A percentile compares a stretch with the other conserved stretches of the same genome.
Conservation (phyloP, 2,797 vertebrate genomes). For the Sternarchorhynchus goeldii region DNA sequence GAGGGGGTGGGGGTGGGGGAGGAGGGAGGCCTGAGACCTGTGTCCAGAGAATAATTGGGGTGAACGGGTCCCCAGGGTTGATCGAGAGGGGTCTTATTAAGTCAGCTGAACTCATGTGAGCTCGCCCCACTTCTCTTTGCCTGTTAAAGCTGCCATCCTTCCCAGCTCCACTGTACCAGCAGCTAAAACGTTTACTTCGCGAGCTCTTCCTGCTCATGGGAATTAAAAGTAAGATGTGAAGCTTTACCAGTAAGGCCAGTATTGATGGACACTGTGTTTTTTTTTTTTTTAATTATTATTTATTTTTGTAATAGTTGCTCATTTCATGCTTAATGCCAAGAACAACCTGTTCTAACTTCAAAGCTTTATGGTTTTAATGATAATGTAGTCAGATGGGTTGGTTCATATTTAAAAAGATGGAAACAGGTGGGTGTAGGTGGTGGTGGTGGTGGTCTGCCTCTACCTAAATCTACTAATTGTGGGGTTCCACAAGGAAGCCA, state of each 20-base stretch:
- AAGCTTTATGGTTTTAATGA: too few species aligned
- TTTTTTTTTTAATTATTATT: background rate
- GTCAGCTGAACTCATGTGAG: constrained; percentile 61
- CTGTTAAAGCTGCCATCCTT: constrained; percentile 64
- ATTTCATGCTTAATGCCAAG: too few species aligned
- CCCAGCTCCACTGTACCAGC: constrained; percentile 64
- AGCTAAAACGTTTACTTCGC: constrained; percentile 53
- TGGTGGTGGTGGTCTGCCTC: too few species aligned
- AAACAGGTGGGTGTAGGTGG: too few species aligned
- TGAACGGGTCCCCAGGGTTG: constrained; percentile 73
- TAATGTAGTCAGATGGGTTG: too few species aligned
- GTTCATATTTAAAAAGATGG: too few species aligned
- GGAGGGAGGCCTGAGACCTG: constrained; percentile 59
- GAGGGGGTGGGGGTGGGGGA: background rate
- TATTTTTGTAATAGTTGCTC: too few species aligned
- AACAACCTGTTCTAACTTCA: too few species aligned
- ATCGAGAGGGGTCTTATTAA: constrained; percentile 74
- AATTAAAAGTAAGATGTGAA: constrained; percentile 8
- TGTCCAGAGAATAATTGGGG: constrained; percentile 77
- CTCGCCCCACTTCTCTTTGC: constrained; percentile 57
- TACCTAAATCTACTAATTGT: too few species aligned
- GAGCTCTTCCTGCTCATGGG: constrained; percentile 10
- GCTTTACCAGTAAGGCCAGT: constrained; percentile 5
- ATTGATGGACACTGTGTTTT: background rate
- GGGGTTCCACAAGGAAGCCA: too few species aligned